Evolutionary conservation across 2,888 invertebrate species (phyloP), one percentile per base, ranked within the genome.

Genomic region (Macaria liturata): DNA sequence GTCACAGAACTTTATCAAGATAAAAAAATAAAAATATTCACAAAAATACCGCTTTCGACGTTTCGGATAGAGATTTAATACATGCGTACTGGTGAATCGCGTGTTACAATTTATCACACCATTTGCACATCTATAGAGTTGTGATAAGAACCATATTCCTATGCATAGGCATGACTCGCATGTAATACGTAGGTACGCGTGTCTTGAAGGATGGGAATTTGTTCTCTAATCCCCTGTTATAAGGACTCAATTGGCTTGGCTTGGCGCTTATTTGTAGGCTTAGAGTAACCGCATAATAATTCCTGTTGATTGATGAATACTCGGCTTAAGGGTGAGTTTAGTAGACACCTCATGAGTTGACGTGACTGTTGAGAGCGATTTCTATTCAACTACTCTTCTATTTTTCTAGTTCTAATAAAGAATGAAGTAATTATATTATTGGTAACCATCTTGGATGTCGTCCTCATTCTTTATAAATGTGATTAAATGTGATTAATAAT

Each of bases 251-350:
- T 47, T 60, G 4, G 46, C 3, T 6, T 59, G 49, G 47, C 9
- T 37, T 37, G 7, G 49, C 44, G 54, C 64, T 65, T 65, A 62
- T 69, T 71, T 67, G 58, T 67, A 48, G 46, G 59, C 53, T 63
- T 59, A 60, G 57, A 65, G 69, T 60, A 62, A 75, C 75, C 75
- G 70, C 80, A 75, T 78, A 78, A 83, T 82, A 81, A 81, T 75
- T 67, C 66, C 65, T 62, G 72, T 55, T 84, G 84, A 84, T 84
- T 84, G 83, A 84, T 84, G 83, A 83, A 78, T 70, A 73, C 68
- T 65, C 31, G 54, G 59, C 54, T 64, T 46, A 57, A 54, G 66
- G 66, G 66, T 57, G 66, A 67, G 62, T 68, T 64, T 66, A 67
- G 65, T 61, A 70, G 71, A 70, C 69, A 64, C 64, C 65, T 66